Evolutionary conservation across 2,113 vertebrate species (phyloP).

Genomic region (Syngnathus floridae): DNA sequence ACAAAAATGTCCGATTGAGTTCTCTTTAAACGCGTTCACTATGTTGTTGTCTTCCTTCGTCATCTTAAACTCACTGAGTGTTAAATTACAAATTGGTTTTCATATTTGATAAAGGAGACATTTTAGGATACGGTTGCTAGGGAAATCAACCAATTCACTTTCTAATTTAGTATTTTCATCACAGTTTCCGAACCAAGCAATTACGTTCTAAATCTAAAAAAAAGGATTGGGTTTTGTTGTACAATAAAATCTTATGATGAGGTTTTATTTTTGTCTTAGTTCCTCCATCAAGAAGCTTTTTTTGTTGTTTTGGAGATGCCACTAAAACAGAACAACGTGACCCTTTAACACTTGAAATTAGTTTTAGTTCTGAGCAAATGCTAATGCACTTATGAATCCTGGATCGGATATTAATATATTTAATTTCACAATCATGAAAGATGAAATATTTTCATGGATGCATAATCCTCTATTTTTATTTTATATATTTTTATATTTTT

Average conservation of each 20-base stretch:
- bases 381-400: neutral
- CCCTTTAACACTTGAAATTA: neutral
- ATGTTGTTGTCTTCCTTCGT: neutral
- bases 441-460: too few species aligned
- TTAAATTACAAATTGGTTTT: neutral
- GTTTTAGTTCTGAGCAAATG: neutral
- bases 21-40: neutral
- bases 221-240: neutral
- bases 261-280: neutral
- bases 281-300: neutral
- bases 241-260: neutral
- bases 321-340: neutral
- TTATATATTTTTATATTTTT: neutral
- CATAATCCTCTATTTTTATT: neutral
- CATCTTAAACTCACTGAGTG: neutral
- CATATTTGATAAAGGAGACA: neutral
- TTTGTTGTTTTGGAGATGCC: neutral
- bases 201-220: neutral
- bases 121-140: neutral
- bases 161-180: neutral
- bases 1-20: slow-evolving; percentile 1
- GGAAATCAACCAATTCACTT: neutral
- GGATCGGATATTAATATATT: neutral
- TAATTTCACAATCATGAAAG: too few species aligned
- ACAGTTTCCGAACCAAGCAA: neutral